Percentiles rank a stretch among this genome's conserved stretches.
These are phyloP conservation scores for Catotricha subobsoleta DNA, from an alignment of 2,888 invertebrate species.

Conservation along the genomic window DNA sequence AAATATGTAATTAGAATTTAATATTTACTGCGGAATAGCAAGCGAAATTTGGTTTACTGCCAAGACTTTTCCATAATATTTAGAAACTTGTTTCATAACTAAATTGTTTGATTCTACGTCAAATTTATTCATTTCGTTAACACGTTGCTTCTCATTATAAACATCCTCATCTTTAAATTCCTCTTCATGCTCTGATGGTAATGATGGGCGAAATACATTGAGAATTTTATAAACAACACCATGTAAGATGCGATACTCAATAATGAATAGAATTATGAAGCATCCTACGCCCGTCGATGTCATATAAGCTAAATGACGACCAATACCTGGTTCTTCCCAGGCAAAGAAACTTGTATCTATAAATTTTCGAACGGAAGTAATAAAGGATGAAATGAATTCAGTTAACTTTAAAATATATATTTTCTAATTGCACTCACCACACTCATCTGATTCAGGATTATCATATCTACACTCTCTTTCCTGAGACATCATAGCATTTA, in stretches of 20 bases:
- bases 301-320: slow-evolving; percentile 46
- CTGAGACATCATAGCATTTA: background rate
- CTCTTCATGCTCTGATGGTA: slow-evolving; percentile 21
- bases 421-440: too few species aligned
- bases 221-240: background rate
- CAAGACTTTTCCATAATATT: slow-evolving; percentile 52
- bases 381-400: too few species aligned
- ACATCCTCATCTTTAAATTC: slow-evolving; percentile 41
- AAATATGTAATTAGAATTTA: too few species aligned
- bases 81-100: slow-evolving; percentile 47
- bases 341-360: slow-evolving; percentile 34
- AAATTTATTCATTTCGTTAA: slow-evolving; percentile 24
- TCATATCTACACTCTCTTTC: background rate
- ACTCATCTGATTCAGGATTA: too few species aligned
- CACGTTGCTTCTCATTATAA: slow-evolving; percentile 32
- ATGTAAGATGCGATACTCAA: background rate
- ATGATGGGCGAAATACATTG: slow-evolving; percentile 14
- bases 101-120: slow-evolving; percentile 33
- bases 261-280: too few species aligned
- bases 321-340: slow-evolving; percentile 51
- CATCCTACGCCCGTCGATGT: slow-evolving; percentile 35
- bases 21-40: slow-evolving; percentile 25
- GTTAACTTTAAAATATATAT: background rate
- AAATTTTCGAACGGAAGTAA: background rate
- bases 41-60: slow-evolving; percentile 64